Base-by-base conservation (phyloP, 2,113 vertebrate genomes). In the Mixornis gularis region DNA sequence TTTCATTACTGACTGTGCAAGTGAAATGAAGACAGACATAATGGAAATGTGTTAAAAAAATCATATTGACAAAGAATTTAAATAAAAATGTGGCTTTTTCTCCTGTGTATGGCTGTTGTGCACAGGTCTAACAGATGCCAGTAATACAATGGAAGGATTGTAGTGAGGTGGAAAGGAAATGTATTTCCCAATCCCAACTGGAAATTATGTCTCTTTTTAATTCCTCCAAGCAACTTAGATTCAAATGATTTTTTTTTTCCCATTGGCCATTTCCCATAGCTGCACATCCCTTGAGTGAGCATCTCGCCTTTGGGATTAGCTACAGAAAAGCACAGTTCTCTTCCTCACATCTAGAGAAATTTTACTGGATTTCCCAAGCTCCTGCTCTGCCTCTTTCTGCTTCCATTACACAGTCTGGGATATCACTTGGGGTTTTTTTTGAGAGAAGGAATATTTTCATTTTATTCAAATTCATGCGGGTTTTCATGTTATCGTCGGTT, bases 121-220 rank as follows among this genome's bases (percentile, higher is more conserved):
- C 69, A 56, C 76, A 82, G 40, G 59, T 73, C 85, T 90, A 93
- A 76, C 89, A 95, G 78, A 85, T 90, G 93, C 81, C 83, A 70
- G 85, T 84, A 89, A 85, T 68, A 95, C 94, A 94, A 96, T 85
- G 72, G 83, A 82, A 87, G 73, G 53, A 90, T 95, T 95, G 94
- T 93, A 92, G 56, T 53, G 58, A 82, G 68, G 51, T 41, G 40
- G 60, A 94, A 84, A 92, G 92, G 92, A 97, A 96, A 85, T 95
- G 68, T 69, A 76, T 91, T 95, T 94, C 93, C 64, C 92, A 96
- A 93, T 92, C 89, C 94, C 89, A 92, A 79, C 78, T 96, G 90
- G 91, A 94, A 95, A 94, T 95, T 85, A 79, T 74, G 85, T 94
- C 69, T 88, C 69, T 60, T 32, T 48, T 95, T 93, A 93, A 96